Percentiles rank a stretch among this genome's conserved stretches.
Evolutionary conservation across 2,888 invertebrate species (phyloP).

Genomic region (Therioaphis trifolii): DNA sequence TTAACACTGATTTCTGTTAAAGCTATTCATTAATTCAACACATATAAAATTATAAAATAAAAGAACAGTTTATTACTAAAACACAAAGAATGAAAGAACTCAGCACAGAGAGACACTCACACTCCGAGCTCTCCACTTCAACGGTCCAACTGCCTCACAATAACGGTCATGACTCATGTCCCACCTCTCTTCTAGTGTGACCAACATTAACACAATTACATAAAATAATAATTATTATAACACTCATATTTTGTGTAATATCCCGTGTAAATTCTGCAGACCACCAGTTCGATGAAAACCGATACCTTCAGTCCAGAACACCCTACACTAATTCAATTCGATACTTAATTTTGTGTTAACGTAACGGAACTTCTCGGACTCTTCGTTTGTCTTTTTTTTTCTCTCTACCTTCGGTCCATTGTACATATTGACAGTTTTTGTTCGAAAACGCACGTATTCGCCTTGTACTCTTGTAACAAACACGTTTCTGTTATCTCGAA

Average conservation of each 20-base stretch:
- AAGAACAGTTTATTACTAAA: no score
- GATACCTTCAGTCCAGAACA: not conserved
- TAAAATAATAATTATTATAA: no score
- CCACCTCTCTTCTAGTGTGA: no score
- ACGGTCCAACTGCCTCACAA: no score
- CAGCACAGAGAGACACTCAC: no score
- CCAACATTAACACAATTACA: no score
- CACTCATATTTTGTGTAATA: not conserved
- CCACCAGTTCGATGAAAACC: not conserved
- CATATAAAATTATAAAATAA: no score
- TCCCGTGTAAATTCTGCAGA: not conserved
- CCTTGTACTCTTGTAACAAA: conserved; percentile 23
- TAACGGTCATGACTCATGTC: no score
- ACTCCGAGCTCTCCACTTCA: no score
- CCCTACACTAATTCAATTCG: not conserved
- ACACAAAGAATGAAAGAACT: no score
- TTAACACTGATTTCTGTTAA: no score
- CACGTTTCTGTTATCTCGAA: conserved; percentile 31
- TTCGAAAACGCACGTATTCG: conserved; percentile 9
- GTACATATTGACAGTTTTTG: conserved; percentile 3
- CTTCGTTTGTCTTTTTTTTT: not conserved
- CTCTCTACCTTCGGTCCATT: not conserved
- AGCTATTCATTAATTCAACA: no score
- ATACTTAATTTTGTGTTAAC: not conserved
- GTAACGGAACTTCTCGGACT: not conserved